A percentile compares a stretch with the other conserved stretches of the same genome.
Conservation (phyloP, 2,113 vertebrate genomes). For the Speoplatyrhinus poulsoni region DNA sequence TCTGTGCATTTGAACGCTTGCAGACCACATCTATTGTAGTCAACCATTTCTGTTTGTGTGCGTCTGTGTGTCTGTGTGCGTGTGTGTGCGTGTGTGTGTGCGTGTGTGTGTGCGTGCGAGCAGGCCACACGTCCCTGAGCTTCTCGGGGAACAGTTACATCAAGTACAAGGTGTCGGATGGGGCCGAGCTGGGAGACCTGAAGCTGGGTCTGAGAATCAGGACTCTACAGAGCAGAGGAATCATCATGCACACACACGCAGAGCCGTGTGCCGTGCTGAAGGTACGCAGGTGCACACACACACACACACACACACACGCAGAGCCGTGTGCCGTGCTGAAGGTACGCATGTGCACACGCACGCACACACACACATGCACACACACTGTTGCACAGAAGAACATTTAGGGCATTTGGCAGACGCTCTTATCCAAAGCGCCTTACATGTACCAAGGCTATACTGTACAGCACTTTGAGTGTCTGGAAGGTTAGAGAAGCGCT, state of each 20-base stretch:
- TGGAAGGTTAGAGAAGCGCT: too few relatives aligned
- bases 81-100: conserved; percentile 4
- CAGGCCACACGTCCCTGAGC: conserved; percentile 94
- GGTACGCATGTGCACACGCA: conserved; percentile 68
- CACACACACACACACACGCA: conserved; percentile 59
- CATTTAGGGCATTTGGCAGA: too few relatives aligned
- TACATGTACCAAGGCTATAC: neutral
- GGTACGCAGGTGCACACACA: conserved; percentile 71
- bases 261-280: conserved; percentile 92
- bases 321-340: conserved; percentile 92
- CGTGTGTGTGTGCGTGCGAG: conserved; percentile 41
- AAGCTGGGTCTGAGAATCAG: conserved; percentile 91
- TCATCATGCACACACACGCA: conserved; percentile 92
- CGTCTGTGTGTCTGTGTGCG: conserved; percentile 19
- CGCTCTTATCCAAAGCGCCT: neutral
- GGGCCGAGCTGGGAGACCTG: conserved; percentile 85
- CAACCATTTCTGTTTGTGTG: conserved; percentile 13
- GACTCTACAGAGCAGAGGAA: conserved; percentile 90
- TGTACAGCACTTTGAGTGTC: too few relatives aligned
- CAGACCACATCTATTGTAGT: conserved; percentile 60
- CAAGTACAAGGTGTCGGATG: conserved; percentile 90
- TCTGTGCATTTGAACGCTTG: conserved; percentile 1
- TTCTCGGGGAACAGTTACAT: conserved; percentile 98
- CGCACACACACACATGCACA: neutral
- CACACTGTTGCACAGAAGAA: neutral